A percentile compares a stretch with the other conserved stretches of the same genome.
phyloP scores from a whole-genome alignment of 2,888 invertebrate species.

The Omphaloscelis lunosa region DNA sequence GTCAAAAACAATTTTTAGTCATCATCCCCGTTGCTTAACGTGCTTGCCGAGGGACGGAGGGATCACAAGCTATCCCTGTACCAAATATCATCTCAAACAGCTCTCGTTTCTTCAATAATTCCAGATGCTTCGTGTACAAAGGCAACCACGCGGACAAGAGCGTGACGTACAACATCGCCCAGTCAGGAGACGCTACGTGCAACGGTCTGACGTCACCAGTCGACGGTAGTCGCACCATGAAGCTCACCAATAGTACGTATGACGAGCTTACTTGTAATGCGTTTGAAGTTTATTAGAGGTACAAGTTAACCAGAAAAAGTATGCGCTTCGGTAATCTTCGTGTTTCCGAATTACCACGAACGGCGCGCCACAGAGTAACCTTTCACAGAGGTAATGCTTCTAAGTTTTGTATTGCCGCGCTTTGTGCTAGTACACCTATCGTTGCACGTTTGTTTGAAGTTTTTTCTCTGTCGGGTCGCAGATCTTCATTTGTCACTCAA shows the following conservation, averaged over 20 bases:
- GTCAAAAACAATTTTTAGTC: no score
- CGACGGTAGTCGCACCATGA: conserved; percentile 95
- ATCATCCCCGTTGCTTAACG: no score
- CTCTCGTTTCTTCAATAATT: background rate
- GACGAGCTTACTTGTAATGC: background rate
- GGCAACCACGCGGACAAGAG: conserved; percentile 86
- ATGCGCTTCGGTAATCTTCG: background rate
- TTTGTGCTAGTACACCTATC: background rate
- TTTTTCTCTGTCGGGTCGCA: background rate
- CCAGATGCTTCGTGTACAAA: conserved; percentile 95
- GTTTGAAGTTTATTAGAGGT: background rate
- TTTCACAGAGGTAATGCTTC: background rate
- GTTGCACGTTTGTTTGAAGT: background rate
- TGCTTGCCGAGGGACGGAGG: background rate
- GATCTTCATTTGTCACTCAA: background rate
- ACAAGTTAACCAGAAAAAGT: background rate
- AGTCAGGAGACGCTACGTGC: conserved; percentile 95
- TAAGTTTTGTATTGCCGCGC: background rate
- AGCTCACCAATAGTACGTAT: conserved; percentile 93
- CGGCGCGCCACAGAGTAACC: background rate
- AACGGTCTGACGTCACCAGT: conserved; percentile 93
- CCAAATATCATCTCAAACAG: background rate
- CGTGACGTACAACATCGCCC: conserved; percentile 92
- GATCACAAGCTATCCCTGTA: background rate
- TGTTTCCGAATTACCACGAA: background rate